Percentiles rank a stretch among this genome's conserved stretches.
Conservation (phyloP, 2,888 invertebrate genomes). For the Theristus sp. region DNA sequence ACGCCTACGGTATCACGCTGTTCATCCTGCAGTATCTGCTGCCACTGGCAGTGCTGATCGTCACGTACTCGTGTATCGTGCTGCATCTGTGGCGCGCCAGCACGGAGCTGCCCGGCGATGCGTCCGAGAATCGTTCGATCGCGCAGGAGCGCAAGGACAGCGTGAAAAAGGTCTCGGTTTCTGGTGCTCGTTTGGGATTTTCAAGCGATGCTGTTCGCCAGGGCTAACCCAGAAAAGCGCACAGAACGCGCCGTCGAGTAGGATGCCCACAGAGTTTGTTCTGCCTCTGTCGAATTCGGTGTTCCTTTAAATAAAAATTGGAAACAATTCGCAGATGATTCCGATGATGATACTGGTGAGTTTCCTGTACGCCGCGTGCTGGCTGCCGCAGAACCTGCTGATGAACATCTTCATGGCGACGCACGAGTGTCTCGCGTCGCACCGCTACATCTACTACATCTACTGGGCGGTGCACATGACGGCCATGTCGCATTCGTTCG, state of each 20-base stretch:
- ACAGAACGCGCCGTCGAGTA: no score
- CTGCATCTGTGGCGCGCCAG: neutral
- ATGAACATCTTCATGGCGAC: slow-evolving; percentile 22
- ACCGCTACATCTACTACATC: slow-evolving; percentile 22
- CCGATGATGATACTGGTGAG: slow-evolving; percentile 26
- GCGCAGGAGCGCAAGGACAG: neutral
- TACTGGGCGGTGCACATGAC: slow-evolving; percentile 25
- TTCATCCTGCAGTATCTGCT: neutral
- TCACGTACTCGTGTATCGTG: neutral
- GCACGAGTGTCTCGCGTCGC: slow-evolving; percentile 15
- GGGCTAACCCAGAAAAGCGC: no score
- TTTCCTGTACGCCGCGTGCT: slow-evolving; percentile 22
- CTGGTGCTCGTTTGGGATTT: neutral
- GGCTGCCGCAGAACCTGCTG: slow-evolving; percentile 25
- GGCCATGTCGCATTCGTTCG: slow-evolving; percentile 26
- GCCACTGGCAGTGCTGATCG: neutral
- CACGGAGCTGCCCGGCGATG: neutral
- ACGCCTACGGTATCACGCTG: neutral
- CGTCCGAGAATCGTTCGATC: neutral
- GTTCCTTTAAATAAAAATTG: no score
- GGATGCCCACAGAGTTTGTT: no score
- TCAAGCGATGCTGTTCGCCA: neutral
- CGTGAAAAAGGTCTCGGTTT: neutral
- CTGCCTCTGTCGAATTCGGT: no score
- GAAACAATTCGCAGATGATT: slow-evolving; percentile 22